Evolutionary conservation across 2,888 invertebrate genomes (phyloP).

Genomic region (Lathronympha strigana): DNA sequence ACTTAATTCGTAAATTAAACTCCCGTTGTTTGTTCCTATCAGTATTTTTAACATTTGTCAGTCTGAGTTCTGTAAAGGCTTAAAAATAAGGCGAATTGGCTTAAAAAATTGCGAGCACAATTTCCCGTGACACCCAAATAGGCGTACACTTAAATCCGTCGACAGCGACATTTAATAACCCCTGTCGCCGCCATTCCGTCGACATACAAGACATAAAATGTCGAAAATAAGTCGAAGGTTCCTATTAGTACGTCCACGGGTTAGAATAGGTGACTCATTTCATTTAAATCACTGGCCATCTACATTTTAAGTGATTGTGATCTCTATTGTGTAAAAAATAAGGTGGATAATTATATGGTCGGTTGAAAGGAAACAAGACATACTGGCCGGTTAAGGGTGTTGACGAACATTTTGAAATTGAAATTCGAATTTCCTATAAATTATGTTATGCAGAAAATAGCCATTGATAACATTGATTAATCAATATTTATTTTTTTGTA

Average conservation of each 20-base stretch:
- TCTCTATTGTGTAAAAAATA: background rate
- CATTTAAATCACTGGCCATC: conserved; percentile 32
- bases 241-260: conserved; percentile 57
- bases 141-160: conserved; percentile 71
- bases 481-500: background rate
- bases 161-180: conserved; percentile 53
- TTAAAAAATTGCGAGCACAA: conserved; percentile 58
- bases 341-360: background rate
- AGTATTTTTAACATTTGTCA: too few relatives aligned
- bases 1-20: too few relatives aligned
- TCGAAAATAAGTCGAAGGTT: conserved; percentile 57
- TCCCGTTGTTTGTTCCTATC: too few relatives aligned
- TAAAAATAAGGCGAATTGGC: conserved; percentile 7
- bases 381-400: conserved; percentile 30
- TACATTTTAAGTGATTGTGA: background rate
- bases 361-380: too few relatives aligned
- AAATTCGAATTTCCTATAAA: conserved; percentile 15
- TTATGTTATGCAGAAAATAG: conserved; percentile 24
- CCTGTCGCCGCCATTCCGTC: conserved; percentile 64
- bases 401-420: conserved; percentile 34
- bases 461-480: conserved; percentile 8
- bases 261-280: conserved; percentile 38
- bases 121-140: conserved; percentile 69
- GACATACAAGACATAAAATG: conserved; percentile 61
- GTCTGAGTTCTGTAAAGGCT: too few relatives aligned